A percentile compares a stretch with the other conserved stretches of the same genome.
Conservation (phyloP, 2,113 vertebrate species). For the Plecotus auritus region DNA sequence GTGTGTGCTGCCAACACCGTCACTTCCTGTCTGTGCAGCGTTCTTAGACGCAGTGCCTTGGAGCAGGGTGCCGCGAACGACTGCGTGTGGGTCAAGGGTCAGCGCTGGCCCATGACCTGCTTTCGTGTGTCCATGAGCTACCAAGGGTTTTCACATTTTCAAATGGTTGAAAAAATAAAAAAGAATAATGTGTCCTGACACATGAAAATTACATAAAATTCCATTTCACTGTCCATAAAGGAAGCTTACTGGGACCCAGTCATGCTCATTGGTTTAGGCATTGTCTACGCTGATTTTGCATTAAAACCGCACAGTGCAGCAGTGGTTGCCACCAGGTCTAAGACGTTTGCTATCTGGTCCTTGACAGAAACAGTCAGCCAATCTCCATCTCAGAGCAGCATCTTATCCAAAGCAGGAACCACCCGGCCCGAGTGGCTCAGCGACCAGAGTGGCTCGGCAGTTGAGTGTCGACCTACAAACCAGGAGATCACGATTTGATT, state of each 20-base stretch:
- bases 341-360: background rate
- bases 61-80: background rate
- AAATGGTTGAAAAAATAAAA: background rate
- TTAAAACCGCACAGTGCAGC: background rate
- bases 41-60: background rate
- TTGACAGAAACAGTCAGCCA: background rate
- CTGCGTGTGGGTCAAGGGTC: too few species aligned
- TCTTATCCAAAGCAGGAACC: background rate
- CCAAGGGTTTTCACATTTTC: background rate
- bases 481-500: too few species aligned
- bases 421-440: too few species aligned
- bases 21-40: background rate
- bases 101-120: background rate
- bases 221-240: background rate
- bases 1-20: accelerated
- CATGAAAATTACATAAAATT: background rate
- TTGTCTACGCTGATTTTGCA: background rate
- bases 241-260: background rate
- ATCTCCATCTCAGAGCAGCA: background rate
- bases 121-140: background rate
- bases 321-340: background rate
- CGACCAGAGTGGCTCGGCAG: too few species aligned
- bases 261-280: background rate
- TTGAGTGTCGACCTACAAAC: too few species aligned
- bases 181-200: background rate